phyloP scores from a whole-genome alignment of 2,113 vertebrate genomes.

The Myxocyprinus asiaticus region DNA sequence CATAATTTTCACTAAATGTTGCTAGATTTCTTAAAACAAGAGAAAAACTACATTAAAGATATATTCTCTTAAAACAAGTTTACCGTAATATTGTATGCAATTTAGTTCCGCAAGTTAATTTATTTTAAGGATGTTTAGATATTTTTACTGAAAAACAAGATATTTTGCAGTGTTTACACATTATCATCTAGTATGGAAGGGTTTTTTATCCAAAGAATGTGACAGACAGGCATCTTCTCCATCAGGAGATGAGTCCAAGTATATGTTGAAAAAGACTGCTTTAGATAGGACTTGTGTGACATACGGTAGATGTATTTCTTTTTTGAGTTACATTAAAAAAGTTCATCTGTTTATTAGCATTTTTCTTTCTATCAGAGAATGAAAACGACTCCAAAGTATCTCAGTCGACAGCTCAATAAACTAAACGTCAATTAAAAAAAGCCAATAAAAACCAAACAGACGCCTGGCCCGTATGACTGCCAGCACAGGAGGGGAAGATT shows the following conservation, averaged over 20 bases:
- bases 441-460: not conserved
- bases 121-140: too few species aligned
- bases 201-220: not conserved
- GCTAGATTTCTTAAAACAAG: too few species aligned
- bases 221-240: too few species aligned
- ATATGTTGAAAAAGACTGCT: not conserved
- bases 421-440: constrained; percentile 19
- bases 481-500: not conserved
- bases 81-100: too few species aligned
- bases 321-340: not conserved
- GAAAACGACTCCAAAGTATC: constrained; percentile 17
- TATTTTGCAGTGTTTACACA: too few species aligned
- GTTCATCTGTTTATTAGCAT: not conserved
- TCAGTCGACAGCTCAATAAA: constrained; percentile 43
- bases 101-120: too few species aligned
- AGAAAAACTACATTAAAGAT: too few species aligned
- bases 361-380: not conserved
- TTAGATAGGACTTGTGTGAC: not conserved
- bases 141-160: too few species aligned
- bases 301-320: not conserved
- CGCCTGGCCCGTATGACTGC: not conserved
- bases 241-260: not conserved
- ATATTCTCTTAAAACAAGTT: too few species aligned
- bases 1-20: too few species aligned
- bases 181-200: too few species aligned